Percentiles rank a stretch among this genome's conserved stretches.
These are phyloP conservation scores for Poecilia picta DNA, from an alignment of 2,797 vertebrate genomes.

Conservation along the genomic window DNA sequence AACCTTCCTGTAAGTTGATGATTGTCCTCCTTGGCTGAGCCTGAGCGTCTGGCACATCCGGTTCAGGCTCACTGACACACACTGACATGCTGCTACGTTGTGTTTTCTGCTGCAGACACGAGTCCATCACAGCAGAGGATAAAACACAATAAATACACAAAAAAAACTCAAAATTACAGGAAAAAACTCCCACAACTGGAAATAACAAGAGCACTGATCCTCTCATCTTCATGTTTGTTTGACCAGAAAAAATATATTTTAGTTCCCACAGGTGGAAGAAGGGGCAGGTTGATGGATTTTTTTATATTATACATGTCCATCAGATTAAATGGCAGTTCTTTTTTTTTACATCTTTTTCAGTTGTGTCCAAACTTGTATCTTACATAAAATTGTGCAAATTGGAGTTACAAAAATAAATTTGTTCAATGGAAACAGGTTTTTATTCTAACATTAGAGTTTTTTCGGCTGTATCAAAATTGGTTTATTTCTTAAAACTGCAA, in stretches of 20 bases:
- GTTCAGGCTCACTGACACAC: conserved; percentile 37
- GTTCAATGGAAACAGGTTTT: too few relatives aligned
- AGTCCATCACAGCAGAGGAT: background rate
- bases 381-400: too few relatives aligned
- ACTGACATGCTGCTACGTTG: conserved; percentile 12
- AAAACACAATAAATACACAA: background rate
- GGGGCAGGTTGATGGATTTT: background rate
- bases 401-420: too few relatives aligned
- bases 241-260: background rate
- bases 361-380: background rate
- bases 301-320: background rate
- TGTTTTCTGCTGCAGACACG: conserved; percentile 2
- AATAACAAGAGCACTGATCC: background rate
- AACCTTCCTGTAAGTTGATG: conserved; percentile 35
- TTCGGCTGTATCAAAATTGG: too few relatives aligned
- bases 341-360: background rate
- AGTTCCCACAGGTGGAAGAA: background rate
- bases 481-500: too few relatives aligned
- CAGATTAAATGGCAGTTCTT: background rate
- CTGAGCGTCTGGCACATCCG: conserved; percentile 24
- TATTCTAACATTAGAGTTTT: too few relatives aligned
- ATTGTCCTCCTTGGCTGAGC: conserved; percentile 45
- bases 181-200: background rate
- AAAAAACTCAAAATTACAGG: background rate
- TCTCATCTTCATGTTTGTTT: background rate